A percentile compares a stretch with the other conserved stretches of the same genome.
Evolutionary conservation across 1,140 invertebrate species (phyloP).

Genomic region (Teleogryllus occipitalis): DNA sequence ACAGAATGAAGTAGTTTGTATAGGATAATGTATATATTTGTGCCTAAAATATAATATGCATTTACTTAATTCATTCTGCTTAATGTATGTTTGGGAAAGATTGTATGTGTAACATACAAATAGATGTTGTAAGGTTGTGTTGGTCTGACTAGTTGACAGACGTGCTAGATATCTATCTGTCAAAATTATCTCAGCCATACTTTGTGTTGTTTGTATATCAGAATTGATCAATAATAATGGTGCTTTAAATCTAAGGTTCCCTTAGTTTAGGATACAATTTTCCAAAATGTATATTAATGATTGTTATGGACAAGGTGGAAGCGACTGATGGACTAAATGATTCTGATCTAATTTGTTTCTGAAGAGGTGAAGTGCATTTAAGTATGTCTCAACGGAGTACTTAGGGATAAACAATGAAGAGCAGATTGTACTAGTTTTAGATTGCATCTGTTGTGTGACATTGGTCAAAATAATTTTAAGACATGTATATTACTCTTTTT

Average conservation of each 20-base stretch:
- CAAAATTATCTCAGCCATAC: background rate
- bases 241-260: background rate
- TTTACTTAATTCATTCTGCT: background rate
- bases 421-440: background rate
- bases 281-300: background rate
- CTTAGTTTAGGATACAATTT: background rate
- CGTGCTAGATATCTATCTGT: background rate
- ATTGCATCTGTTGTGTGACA: background rate
- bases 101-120: background rate
- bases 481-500: too few species aligned
- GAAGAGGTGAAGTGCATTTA: background rate
- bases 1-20: background rate
- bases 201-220: conserved; percentile 2
- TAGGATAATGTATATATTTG: background rate
- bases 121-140: background rate
- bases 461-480: background rate
- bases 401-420: background rate
- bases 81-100: background rate
- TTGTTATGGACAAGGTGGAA: background rate
- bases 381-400: background rate
- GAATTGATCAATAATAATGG: conserved; percentile 1
- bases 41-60: background rate
- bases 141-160: background rate
- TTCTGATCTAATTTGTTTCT: background rate
- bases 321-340: background rate